Conservation (phyloP, 2,113 vertebrate species). For the Puntigrus tetrazona region DNA sequence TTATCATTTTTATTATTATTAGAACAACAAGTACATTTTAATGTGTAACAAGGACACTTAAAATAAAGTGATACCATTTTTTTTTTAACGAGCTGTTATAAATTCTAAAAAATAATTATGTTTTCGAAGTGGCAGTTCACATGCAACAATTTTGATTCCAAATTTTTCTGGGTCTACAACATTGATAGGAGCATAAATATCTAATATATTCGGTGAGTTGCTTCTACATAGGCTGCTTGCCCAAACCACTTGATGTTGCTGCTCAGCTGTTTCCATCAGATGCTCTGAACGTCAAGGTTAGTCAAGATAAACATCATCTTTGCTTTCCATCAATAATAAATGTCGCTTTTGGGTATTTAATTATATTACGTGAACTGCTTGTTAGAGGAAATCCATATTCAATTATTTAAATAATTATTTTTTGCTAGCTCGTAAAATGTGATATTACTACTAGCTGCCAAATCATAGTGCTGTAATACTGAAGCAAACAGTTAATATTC, state of each 20-base stretch:
- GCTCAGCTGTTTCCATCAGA: slow-evolving; percentile 1
- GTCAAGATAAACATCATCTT: neutral
- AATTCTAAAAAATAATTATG: neutral
- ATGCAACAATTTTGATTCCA: neutral
- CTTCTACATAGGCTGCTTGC: neutral
- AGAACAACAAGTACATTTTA: too few species aligned
- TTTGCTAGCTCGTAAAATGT: neutral
- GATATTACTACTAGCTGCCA: neutral
- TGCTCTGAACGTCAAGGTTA: neutral
- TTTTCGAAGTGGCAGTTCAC: slow-evolving; percentile 1
- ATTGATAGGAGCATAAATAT: neutral
- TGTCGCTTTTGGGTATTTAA: neutral
- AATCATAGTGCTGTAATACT: neutral
- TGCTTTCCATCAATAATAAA: neutral
- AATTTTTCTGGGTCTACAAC: neutral
- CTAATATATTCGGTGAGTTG: neutral
- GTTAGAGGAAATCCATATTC: neutral
- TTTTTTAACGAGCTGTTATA: neutral
- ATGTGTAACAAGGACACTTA: too few species aligned
- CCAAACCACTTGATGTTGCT: neutral
- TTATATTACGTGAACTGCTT: neutral
- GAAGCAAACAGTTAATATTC: slow-evolving; percentile 33
- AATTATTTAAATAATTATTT: neutral
- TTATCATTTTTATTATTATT: too few species aligned
- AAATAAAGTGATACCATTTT: neutral